Evolutionary conservation across 2,888 invertebrate species (phyloP), one percentile per base, ranked within the genome.

Genomic region (Megastigmus dorsalis): DNA sequence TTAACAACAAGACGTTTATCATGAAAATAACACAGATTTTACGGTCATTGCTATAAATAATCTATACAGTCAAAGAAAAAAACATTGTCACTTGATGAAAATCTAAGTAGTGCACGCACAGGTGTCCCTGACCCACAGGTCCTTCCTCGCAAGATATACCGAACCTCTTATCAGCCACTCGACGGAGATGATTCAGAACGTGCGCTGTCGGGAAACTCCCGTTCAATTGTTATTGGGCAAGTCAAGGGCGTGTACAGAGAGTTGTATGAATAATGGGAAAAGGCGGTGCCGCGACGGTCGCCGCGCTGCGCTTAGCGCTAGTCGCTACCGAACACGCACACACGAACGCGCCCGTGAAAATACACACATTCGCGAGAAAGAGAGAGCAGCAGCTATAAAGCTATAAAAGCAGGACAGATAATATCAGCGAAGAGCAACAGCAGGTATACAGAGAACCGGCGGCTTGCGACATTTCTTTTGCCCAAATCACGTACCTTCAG

Each of bases 241-340:
- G 67, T 77, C 77, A 78, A 81, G 81, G 82, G 82, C 81, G 83
- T 81, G 80, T 80, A 79, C 79, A 76, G 38, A 66, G 33, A 20
- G 18, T 9, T 10, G 75, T 77, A 80, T 78, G 82, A 84, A 82
- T 83, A 82, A 82, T 77, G 68, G 80, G 81, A 82, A 82, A 85
- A 86, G 86, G 86, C 86, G 86, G 85, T 86, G 86, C 84, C 85
- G 83, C 76, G 43, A 43, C 52, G n/a, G 59, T 28, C 36, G 55
- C 36, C 36, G 23, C 30, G 52, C n/a, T n/a, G n/a, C n/a, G n/a
- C n/a, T n/a, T n/a, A n/a, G n/a, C n/a, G n/a, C n/a, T n/a, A n/a
- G n/a, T n/a, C n/a, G n/a, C 33, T 45, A 71, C 59, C 73, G 66
- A 60, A 73, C 59, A 72, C 41, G 6, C 36, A 54, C 36, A 45